Base-by-base conservation (phyloP, 1,140 invertebrate genomes). In the Eriosoma lanigerum region DNA sequence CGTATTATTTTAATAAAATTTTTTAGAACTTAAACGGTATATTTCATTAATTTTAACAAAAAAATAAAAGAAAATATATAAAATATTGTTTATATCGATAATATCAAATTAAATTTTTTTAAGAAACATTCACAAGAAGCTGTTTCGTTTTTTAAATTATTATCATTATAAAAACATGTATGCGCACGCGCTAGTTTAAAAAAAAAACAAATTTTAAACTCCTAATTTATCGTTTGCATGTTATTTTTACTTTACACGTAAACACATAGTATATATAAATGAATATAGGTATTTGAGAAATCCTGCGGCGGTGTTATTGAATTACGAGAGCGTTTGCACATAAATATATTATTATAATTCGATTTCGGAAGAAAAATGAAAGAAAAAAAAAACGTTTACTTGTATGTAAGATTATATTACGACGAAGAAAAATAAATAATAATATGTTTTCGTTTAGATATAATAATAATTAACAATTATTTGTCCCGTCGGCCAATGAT, bases 391-490 rank as follows among this genome's bases (percentile, higher is more conserved):
- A 48, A 17, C 66, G 44, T 68, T 21, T 68, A 38, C 24, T 68
- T 60, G 26, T 5, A 60, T 60, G 1, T 60, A 60, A 60, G 5
- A 29, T 13, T 58, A 58, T 15, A 60, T 29, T n/a, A n/a, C n/a
- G n/a, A n/a, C n/a, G n/a, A n/a, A n/a, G n/a, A n/a, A n/a, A n/a
- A n/a, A n/a, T n/a, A n/a, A n/a, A 62, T 15, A 32, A 62, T 32
- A 62, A 62, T 32, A 62, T 29, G 26, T 62, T 32, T 62, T 62
- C 58, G 26, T 62, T 62, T 32, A 62, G 17, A 62, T 38, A 32
- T 24, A 17, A 60, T 38, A n/a, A 62, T 62, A 62, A 62, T 19
- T 24, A 17, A 3, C 32, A 38, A 38, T 4, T 38, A 38, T 4
- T 38, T 38, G 32, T 38, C 32, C 8, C 8, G 32, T 4, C 8